These are phyloP conservation scores for Pilophorus perplexus DNA, from an alignment of 2,888 invertebrate species.

Conservation along the genomic window DNA sequence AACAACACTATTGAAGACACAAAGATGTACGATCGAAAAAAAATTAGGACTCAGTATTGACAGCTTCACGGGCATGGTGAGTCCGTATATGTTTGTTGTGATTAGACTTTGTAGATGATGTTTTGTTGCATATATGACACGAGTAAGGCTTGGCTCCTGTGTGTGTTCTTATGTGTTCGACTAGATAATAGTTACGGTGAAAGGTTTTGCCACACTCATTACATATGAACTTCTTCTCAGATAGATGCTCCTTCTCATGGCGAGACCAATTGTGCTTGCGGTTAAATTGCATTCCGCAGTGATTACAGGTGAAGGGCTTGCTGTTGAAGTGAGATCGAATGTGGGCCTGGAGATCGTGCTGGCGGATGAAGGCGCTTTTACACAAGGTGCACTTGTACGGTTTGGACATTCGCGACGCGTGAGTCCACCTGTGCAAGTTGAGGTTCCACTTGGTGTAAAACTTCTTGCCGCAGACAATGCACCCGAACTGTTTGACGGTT, in stretches of 20 bases:
- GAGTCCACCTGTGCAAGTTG: conserved; percentile 85
- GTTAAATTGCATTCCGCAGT: conserved; percentile 85
- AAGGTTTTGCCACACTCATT: conserved; percentile 77
- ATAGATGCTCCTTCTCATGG: conserved; percentile 81
- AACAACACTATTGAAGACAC: no score
- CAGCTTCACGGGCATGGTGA: conserved; percentile 82
- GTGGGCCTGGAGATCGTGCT: conserved; percentile 76
- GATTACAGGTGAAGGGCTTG: conserved; percentile 82
- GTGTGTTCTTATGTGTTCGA: conserved; percentile 83
- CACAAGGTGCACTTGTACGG: conserved; percentile 82
- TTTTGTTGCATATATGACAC: conserved; percentile 85
- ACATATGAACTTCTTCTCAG: conserved; percentile 69
- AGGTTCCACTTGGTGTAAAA: conserved; percentile 90
- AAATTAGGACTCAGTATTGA: conserved; percentile 70
- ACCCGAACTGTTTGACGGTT: conserved; percentile 72
- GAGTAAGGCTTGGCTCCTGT: conserved; percentile 77
- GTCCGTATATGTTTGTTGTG: conserved; percentile 87
- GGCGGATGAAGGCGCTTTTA: conserved; percentile 79
- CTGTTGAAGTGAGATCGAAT: conserved; percentile 82
- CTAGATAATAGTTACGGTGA: conserved; percentile 81
- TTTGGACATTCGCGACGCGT: conserved; percentile 76
- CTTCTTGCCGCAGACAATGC: conserved; percentile 77
- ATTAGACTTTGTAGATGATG: conserved; percentile 84
- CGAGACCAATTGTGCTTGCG: conserved; percentile 83
- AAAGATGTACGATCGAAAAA: no score